These are phyloP conservation scores for Emydocephalus ijimae DNA, from an alignment of 2,113 vertebrate species.

Conservation along the genomic window DNA sequence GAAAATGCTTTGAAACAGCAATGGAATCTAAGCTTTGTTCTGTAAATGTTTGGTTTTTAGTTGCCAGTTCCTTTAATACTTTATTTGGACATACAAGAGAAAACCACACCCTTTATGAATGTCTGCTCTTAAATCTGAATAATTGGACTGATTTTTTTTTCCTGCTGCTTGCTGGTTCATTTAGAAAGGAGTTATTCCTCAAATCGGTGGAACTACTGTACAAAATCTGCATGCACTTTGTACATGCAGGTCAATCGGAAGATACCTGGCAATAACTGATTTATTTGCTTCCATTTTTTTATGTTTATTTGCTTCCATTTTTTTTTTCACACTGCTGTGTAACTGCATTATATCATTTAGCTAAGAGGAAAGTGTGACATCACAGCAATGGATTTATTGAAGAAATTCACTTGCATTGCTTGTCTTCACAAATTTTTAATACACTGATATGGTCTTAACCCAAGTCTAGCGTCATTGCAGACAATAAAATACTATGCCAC, in stretches of 20 bases:
- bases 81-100: neutral
- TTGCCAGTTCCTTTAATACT: neutral
- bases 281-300: neutral
- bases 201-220: neutral
- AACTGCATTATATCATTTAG: neutral
- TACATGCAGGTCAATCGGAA: neutral
- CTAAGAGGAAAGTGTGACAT: neutral
- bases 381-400: neutral
- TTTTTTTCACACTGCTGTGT: neutral
- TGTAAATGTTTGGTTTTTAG: neutral
- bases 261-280: neutral
- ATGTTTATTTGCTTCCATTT: neutral
- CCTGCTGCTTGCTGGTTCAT: neutral
- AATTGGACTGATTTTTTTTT: neutral
- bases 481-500: neutral
- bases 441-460: neutral
- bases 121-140: neutral
- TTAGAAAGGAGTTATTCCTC: neutral
- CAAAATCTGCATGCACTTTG: neutral
- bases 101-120: neutral
- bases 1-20: neutral
- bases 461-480: neutral
- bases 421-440: neutral
- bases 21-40: neutral
- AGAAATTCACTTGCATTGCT: neutral